A percentile compares a stretch with the other conserved stretches of the same genome.
Evolutionary conservation across 2,113 vertebrate genomes (phyloP).

Genomic region (Lethenteron camtschaticum): DNA sequence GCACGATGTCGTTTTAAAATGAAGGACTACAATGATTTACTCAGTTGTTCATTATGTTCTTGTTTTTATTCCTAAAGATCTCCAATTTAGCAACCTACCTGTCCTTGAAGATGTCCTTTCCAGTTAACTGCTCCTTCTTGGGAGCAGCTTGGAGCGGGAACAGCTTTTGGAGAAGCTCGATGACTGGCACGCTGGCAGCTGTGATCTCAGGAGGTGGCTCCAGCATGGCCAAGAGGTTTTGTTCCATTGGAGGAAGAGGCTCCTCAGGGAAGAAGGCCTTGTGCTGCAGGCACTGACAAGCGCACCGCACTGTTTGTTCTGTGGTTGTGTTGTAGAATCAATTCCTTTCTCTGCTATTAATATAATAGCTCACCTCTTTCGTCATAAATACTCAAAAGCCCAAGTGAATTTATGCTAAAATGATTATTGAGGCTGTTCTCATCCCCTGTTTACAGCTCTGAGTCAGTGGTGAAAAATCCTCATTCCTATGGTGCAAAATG

Average conservation of each 20-base stretch:
- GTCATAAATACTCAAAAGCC: neutral
- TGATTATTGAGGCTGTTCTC: no score
- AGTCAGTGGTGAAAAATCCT: no score
- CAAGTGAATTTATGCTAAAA: no score
- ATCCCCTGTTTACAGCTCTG: no score
- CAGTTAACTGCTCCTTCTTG: conserved; percentile 56
- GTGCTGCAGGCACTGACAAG: conserved; percentile 58
- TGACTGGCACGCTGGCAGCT: conserved; percentile 28
- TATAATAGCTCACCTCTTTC: neutral
- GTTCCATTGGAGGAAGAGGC: conserved; percentile 44
- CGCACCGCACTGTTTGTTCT: neutral
- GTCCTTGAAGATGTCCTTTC: conserved; percentile 58
- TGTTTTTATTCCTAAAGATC: neutral
- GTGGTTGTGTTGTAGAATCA: neutral
- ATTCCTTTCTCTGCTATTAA: neutral
- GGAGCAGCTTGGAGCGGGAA: conserved; percentile 53
- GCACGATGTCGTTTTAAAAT: neutral
- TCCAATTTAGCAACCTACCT: conserved; percentile 24
- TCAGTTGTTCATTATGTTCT: conserved; percentile 1
- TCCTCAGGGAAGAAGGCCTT: conserved; percentile 39
- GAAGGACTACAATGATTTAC: neutral
- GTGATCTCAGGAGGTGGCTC: conserved; percentile 33
- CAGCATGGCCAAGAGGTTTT: conserved; percentile 38
- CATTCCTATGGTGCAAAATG: no score
- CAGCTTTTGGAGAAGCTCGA: conserved; percentile 41